Percentiles rank a stretch among this genome's conserved stretches.
These are phyloP conservation scores for Hemichromis elongatus DNA, from an alignment of 2,113 vertebrate species.

Conservation along the genomic window DNA sequence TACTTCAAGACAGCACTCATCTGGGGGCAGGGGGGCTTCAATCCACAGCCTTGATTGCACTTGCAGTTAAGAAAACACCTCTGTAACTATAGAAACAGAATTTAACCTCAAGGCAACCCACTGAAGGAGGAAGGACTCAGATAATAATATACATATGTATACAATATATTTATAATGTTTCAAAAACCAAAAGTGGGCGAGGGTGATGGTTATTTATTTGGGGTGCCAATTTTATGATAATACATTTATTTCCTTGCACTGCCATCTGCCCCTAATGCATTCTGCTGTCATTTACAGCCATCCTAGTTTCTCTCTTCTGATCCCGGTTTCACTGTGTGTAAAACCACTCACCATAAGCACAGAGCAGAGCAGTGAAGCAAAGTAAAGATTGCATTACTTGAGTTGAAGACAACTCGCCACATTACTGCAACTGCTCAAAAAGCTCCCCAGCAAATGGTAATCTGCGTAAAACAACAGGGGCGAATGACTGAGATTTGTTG, in stretches of 20 bases:
- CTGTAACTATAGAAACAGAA: not conserved
- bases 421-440: not conserved
- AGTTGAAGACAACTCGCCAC: not conserved
- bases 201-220: not conserved
- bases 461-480: not conserved
- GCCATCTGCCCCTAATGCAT: not conserved
- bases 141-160: not conserved
- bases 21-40: not conserved
- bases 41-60: not conserved
- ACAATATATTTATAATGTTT: not conserved
- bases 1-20: conserved; percentile 1
- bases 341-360: not conserved
- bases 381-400: not conserved
- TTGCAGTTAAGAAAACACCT: not conserved
- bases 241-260: not conserved
- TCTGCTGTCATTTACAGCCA: not conserved
- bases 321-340: not conserved
- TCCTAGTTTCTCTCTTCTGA: not conserved
- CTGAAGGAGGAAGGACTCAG: not conserved
- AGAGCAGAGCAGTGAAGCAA: not conserved
- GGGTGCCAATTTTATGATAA: not conserved
- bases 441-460: not conserved
- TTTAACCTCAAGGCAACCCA: not conserved
- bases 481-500: not conserved
- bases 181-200: not conserved